phyloP scores from a whole-genome alignment of 2,888 invertebrate species.

The Hypomecis punctinalis region DNA sequence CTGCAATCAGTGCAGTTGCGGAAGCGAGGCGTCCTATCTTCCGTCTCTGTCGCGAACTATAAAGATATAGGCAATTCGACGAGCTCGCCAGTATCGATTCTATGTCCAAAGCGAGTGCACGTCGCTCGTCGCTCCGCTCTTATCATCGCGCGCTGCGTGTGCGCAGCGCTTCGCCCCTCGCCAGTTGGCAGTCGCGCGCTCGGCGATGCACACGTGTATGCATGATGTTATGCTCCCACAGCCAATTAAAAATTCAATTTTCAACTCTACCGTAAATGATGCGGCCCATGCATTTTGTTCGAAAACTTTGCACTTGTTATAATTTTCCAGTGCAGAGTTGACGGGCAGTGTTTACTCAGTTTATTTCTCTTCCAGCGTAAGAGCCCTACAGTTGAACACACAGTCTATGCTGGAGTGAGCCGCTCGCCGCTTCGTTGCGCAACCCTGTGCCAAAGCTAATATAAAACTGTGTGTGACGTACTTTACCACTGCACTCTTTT shows the following conservation, averaged over 20 bases:
- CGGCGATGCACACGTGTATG: too few species aligned
- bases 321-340: slow-evolving; percentile 63
- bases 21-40: too few species aligned
- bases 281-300: slow-evolving; percentile 51
- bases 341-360: slow-evolving; percentile 74
- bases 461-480: slow-evolving; percentile 68
- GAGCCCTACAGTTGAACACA: slow-evolving; percentile 73
- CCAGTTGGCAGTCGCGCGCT: too few species aligned
- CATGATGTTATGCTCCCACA: too few species aligned
- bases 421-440: slow-evolving; percentile 66
- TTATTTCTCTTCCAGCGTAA: slow-evolving; percentile 73
- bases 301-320: slow-evolving; percentile 64
- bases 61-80: too few species aligned
- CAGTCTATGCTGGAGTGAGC: slow-evolving; percentile 70
- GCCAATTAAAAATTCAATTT: background rate
- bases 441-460: slow-evolving; percentile 65
- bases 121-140: too few species aligned
- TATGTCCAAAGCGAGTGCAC: too few species aligned
- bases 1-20: too few species aligned
- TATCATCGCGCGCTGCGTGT: too few species aligned
- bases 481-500: slow-evolving; percentile 60
- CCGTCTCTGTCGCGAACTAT: too few species aligned
- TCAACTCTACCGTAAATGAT: background rate
- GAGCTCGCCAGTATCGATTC: too few species aligned
- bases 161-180: too few species aligned